These are phyloP conservation scores for Euwallacea fornicatus DNA, from an alignment of 1,140 invertebrate species.

Conservation along the genomic window DNA sequence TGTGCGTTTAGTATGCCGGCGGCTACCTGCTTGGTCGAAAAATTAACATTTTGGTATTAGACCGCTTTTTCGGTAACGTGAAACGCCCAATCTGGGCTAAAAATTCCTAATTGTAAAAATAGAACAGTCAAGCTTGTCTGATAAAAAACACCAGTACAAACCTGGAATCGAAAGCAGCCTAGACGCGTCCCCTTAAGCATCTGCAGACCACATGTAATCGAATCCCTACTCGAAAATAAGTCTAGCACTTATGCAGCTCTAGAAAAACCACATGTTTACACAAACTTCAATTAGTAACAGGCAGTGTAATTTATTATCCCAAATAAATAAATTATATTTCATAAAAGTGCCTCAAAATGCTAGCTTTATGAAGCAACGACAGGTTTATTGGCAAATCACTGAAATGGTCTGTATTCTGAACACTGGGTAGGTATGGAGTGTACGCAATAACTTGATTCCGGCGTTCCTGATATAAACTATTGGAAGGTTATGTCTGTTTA, in stretches of 20 bases:
- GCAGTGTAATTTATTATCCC: slow-evolving; percentile 36
- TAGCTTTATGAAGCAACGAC: slow-evolving; percentile 32
- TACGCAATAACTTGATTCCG: background rate
- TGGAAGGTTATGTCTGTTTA: background rate
- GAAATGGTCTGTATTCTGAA: slow-evolving; percentile 28
- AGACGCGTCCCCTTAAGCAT: slow-evolving; percentile 26
- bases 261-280: slow-evolving; percentile 40
- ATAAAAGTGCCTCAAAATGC: slow-evolving; percentile 34
- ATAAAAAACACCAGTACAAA: background rate
- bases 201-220: slow-evolving; percentile 34
- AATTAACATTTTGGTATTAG: background rate
- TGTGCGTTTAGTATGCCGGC: background rate
- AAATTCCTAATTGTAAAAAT: background rate
- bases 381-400: slow-evolving; percentile 33
- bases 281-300: slow-evolving; percentile 36
- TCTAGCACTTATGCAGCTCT: slow-evolving; percentile 37
- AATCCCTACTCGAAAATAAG: slow-evolving; percentile 35
- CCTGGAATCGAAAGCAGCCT: slow-evolving; percentile 9
- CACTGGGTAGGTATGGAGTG: slow-evolving; percentile 1
- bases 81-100: background rate
- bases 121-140: background rate
- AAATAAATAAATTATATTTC: slow-evolving; percentile 38
- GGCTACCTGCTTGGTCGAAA: background rate
- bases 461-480: background rate
- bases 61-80: background rate